These are phyloP conservation scores for Delphinus delphis DNA, from an alignment of 2,113 vertebrate species.

Conservation along the genomic window DNA sequence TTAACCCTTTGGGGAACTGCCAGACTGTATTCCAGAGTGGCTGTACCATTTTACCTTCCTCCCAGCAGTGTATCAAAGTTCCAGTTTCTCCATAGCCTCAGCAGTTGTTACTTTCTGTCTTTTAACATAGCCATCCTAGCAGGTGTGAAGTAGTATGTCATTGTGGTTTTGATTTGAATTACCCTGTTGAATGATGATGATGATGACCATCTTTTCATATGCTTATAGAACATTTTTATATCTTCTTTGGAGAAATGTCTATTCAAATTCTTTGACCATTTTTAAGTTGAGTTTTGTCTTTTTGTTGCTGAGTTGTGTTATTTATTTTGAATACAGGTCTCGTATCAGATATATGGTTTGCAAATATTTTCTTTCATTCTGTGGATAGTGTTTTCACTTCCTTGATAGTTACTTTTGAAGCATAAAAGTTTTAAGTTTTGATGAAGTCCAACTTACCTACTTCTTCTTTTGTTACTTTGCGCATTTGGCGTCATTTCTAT, in stretches of 20 bases:
- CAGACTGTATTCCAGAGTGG: neutral
- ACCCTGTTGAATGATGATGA: neutral
- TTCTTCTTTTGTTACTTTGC: neutral
- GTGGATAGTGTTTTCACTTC: neutral
- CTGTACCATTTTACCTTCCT: neutral
- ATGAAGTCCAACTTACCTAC: neutral
- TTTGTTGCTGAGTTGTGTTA: neutral
- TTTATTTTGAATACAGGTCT: neutral
- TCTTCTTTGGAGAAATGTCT: neutral
- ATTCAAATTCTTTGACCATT: neutral
- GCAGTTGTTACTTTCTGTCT: neutral
- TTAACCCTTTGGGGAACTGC: neutral
- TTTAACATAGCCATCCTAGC: neutral
- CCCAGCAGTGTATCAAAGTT: neutral
- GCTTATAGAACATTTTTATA: neutral
- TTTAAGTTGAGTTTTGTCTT: neutral
- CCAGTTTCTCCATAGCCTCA: neutral
- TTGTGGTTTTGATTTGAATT: neutral
- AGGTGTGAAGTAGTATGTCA: neutral
- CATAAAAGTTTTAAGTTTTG: neutral
- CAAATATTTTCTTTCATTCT: neutral
- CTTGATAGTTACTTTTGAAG: neutral
- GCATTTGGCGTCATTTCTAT: neutral
- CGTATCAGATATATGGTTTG: neutral
- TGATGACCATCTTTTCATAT: neutral